Base-by-base conservation (phyloP, 2,797 vertebrate species). In the Sebastes alutus region DNA sequence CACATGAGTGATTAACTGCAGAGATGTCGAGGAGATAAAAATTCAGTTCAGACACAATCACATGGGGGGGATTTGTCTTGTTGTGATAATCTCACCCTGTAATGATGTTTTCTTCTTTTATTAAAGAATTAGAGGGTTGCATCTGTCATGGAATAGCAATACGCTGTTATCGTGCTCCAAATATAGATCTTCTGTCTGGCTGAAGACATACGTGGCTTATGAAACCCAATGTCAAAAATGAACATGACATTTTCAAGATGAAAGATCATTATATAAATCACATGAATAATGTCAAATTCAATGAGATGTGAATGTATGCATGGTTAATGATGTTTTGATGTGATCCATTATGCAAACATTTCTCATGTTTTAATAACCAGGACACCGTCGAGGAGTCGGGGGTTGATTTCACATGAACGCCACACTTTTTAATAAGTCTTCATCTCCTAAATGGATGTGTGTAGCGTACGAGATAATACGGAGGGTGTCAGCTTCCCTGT, bases 361-460 rank as follows among this genome's bases (percentile, higher is more conserved):
- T 52, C 81, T 69, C 64, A 70, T 71, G 78, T 83, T 78, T 86
- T 87, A 77, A 85, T 80, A 85, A 80, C 27, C 63, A 71, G 81
- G 72, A 81, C 70, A 42, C 54, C 6, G 63, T n/a, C 20, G 49
- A 54, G 1, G 49, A n/a, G 59, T 20, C 20, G 29, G 59, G 20
- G 59, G 9, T 61, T 32, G 59, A 61, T 61, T n/a, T 61, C 30
- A 33, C 14, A 54, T 73, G 5, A 66, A 42, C 8, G 6, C 14
- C n/a, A 72, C 18, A 29, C 7, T 25, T 56, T 74, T 20, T 30
- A 67, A 59, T 27, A 32, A 22, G 52, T 56, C n/a, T 71, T 52
- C 55, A 7, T 30, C 30, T 27, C 11, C 12, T 35, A 18, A 69
- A 81, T 16, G 35, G 25, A 32, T 25, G 61, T n/a, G 74, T n/a